Evolutionary conservation across 37 sponge, comb jelly and placozoan species (phyloP), one percentile per base, ranked within the genome.

Genomic region (Diacarnus erythraeanus): DNA sequence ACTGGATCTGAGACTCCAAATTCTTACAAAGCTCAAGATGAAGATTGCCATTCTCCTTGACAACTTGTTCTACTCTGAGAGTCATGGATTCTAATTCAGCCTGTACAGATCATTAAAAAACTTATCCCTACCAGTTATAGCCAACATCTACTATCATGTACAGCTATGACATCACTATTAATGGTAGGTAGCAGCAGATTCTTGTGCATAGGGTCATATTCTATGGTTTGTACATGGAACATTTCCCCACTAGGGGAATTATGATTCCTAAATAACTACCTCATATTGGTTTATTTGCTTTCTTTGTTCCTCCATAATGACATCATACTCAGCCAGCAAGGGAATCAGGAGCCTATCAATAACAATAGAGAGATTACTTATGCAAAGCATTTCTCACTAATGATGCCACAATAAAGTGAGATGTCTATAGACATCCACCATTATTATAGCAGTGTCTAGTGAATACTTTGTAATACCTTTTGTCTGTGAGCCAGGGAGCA

Each of bases 291-390:
- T 30, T 4, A 89, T 54, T 47, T 93, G 82, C 44, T 86, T 70
- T 10, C 57, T 82, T 31, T 77, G 80, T 31, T 93, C 76, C 8
- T 41, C 6, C 0, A 93, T 89, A 4, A 75, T 64, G 3, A 57
- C 27, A 44, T 93, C 94, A 79, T 93, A 93, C 84, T 89, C 94
- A 8, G 71, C 25, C 36, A 93, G 51, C 6, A 93, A 76, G 33
- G 93, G 93, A 12, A 77, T 36, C 43, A 93, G 69, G 0, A 78
- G 60, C 29, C 93, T 91, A 51, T 30, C 51, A 71, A n/a, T n/a
- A n/a, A n/a, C n/a, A n/a, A n/a, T n/a, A n/a, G n/a, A n/a, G n/a
- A n/a, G n/a, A n/a, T n/a, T n/a, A n/a, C n/a, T n/a, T n/a, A n/a
- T n/a, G n/a, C n/a, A n/a, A n/a, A n/a, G n/a, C n/a, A n/a, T n/a